Conservation (phyloP, 1,140 invertebrate species). For the Venturia canescens region DNA sequence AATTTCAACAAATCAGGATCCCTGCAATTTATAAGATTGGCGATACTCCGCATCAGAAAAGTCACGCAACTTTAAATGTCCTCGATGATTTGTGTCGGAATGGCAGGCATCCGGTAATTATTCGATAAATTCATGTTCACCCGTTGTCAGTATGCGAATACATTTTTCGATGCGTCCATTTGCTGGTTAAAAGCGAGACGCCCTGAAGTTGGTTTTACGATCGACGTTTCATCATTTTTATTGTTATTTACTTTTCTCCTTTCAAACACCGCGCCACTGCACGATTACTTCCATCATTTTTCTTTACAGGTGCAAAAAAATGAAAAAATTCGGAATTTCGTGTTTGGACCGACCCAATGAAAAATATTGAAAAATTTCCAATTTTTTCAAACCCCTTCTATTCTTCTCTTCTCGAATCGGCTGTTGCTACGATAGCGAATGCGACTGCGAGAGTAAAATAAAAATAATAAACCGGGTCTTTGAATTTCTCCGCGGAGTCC, state of each 20-base stretch:
- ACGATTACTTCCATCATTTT: no score
- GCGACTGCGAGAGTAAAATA: no score
- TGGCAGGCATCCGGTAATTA: background rate
- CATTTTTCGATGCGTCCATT: background rate
- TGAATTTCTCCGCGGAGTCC: background rate
- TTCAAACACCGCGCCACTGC: background rate
- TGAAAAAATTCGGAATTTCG: no score
- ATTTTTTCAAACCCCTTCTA: no score
- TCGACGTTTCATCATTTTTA: conserved; percentile 10
- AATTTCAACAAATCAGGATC: conserved; percentile 36
- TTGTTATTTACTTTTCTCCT: background rate
- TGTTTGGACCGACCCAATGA: no score
- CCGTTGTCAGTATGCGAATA: conserved; percentile 8
- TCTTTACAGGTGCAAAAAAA: no score
- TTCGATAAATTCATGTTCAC: background rate
- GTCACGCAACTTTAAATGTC: no score
- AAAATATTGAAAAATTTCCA: no score
- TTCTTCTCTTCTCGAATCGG: no score
- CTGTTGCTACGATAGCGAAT: no score
- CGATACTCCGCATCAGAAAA: background rate
- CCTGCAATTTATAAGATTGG: conserved; percentile 14
- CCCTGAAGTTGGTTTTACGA: conserved; percentile 16
- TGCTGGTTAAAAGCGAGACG: background rate
- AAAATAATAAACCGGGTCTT: background rate
- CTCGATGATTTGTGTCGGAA: background rate